Conservation (phyloP, 23 tunicate genomes). For the Trididemnum miniatum region DNA sequence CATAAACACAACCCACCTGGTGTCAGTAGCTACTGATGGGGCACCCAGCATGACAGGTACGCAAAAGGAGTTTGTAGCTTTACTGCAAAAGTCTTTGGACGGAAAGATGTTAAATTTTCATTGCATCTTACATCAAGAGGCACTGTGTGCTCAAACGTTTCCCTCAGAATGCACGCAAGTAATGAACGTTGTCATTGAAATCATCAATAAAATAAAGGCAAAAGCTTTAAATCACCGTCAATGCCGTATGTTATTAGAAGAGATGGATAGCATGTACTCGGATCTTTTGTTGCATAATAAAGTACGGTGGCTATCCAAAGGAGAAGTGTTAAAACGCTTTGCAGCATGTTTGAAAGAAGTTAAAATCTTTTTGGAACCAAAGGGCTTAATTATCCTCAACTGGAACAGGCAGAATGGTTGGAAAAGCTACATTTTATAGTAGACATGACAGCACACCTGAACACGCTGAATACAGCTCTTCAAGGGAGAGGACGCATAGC, state of each 20-base stretch:
- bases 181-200: constrained; percentile 39
- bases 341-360: constrained; percentile 34
- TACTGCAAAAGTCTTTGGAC: constrained; percentile 41
- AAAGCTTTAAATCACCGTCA: constrained; percentile 41
- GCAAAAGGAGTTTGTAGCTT: constrained; percentile 34
- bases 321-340: constrained; percentile 43
- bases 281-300: constrained; percentile 41
- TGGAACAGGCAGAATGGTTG: constrained; percentile 42
- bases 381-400: constrained; percentile 30
- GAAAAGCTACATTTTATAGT: constrained; percentile 37
- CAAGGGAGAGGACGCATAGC: constrained; percentile 38
- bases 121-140: constrained; percentile 43
- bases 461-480: constrained; percentile 32
- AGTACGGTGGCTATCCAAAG: constrained; percentile 49
- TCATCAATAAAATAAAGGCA: constrained; percentile 42
- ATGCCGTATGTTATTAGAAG: constrained; percentile 27
- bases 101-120: constrained; percentile 42
- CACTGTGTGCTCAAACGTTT: constrained; percentile 37
- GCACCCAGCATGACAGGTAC: constrained; percentile 47
- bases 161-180: constrained; percentile 40
- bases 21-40: constrained; percentile 55
- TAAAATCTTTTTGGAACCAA: constrained; percentile 35
- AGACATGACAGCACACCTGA: constrained; percentile 42
- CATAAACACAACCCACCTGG: constrained; percentile 40
- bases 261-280: constrained; percentile 45